Evolutionary conservation across 2,797 vertebrate genomes (phyloP), one percentile per base, ranked within the genome.

Genomic region (Bryconaethiops microstoma): DNA sequence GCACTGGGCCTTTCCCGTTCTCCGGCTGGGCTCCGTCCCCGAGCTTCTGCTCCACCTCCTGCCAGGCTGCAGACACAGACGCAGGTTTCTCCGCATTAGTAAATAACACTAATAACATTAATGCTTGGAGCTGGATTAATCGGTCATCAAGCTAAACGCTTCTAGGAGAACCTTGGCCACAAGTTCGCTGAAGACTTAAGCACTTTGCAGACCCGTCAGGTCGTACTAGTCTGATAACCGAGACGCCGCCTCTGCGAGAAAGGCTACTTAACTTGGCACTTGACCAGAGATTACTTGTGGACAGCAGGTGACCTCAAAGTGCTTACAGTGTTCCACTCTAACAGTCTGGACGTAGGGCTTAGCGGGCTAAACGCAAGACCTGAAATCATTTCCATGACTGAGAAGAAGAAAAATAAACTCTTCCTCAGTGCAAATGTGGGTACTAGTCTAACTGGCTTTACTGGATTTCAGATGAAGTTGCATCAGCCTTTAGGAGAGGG

Each of bases 31-130:
- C 65, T 62, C 86, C 88, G 57, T 91, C 90, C 1, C 93, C 95
- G 89, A 98, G 89, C 88, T 95, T 94, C 92, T 95, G 96, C 88
- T 97, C 95, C 85, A 99, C 96, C 87, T 97, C 95, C 91, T 97
- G 97, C 98, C 98, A 99, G 40, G 96, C 98, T 99, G 90, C 71
- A 82, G 17, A 50, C 16, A 52, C 57, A 82, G 42, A 60, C 63
- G 79, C 10, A 78, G 29, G 19, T 25, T 7, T 45, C 23, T 9
- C 29, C 23, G 45, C 6, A 64, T 17, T 35, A 52, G 39, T 35
- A 50, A 57, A 59, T 25, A 6, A 70, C 40, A 9, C 64, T 65
- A 8, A 29, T 29, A 29, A 29, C 42, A 5, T 5, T 14, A 48
- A 40, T 10, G n/a, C 5, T 6, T 67, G 64, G 45, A 69, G n/a